Percentiles rank a stretch among this genome's conserved stretches.
Conservation (phyloP, 2,113 vertebrate species). For the Tragelaphus scriptus region DNA sequence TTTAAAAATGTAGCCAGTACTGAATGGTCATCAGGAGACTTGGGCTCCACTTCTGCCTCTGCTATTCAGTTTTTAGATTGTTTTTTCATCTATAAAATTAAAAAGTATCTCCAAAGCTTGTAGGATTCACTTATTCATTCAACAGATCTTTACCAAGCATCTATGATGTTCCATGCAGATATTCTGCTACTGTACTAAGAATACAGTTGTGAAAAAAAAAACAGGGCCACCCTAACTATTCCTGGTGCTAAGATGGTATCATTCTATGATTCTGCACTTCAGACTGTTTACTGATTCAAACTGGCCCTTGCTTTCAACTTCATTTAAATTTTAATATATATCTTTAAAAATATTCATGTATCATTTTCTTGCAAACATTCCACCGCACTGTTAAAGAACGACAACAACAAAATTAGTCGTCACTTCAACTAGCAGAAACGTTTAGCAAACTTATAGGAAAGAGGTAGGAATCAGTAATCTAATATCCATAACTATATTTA, state of each 20-base stretch:
- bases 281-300: neutral
- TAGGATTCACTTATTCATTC: neutral
- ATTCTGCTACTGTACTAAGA: neutral
- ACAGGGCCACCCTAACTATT: too few species aligned
- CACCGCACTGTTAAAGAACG: neutral
- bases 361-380: neutral
- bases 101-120: neutral
- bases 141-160: neutral
- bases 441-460: neutral
- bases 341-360: neutral
- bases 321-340: neutral
- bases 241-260: accelerated
- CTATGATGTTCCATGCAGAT: neutral
- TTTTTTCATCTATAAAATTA: neutral
- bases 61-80: neutral
- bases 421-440: neutral
- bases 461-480: neutral
- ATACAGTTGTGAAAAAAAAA: neutral
- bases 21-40: neutral
- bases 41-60: neutral
- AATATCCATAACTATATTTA: neutral
- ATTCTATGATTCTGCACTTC: neutral
- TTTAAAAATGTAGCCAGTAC: neutral
- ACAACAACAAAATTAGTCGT: neutral
- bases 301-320: neutral